Conservation (phyloP, 2,113 vertebrate genomes). For the Nothoprocta perdicaria region DNA sequence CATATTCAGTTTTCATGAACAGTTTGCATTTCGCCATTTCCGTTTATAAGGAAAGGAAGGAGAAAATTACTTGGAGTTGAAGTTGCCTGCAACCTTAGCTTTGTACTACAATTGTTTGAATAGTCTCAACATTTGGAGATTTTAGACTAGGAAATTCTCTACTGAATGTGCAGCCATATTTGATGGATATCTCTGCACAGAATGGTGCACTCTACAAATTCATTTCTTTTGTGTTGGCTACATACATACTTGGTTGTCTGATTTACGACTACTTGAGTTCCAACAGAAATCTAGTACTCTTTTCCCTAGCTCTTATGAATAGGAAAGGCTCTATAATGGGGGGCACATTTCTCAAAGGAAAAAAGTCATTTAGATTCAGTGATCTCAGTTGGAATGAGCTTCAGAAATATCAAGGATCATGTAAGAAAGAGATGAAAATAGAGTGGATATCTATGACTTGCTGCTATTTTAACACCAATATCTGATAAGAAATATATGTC, state of each 20-base stretch:
- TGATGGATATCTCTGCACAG: accelerated
- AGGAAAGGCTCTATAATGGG: background rate
- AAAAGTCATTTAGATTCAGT: background rate
- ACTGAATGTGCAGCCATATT: background rate
- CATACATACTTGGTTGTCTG: background rate
- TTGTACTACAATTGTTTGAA: background rate
- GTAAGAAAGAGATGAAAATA: background rate
- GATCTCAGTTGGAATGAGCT: background rate
- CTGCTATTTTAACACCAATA: background rate
- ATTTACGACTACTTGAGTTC: background rate
- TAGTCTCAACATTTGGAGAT: background rate
- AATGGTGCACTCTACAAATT: background rate
- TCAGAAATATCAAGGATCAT: background rate
- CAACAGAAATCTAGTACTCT: background rate
- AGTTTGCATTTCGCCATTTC: background rate
- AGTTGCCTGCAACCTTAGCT: accelerated
- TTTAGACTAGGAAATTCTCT: background rate
- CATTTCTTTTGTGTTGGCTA: background rate
- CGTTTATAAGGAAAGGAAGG: background rate
- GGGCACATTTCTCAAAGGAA: background rate
- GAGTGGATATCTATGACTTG: background rate
- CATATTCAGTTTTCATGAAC: background rate
- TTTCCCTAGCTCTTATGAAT: background rate
- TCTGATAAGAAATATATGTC: background rate
- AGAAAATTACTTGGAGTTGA: background rate